Evolutionary conservation across 2,113 vertebrate genomes (phyloP), one percentile per base, ranked within the genome.

Genomic region (Notechis scutatus): DNA sequence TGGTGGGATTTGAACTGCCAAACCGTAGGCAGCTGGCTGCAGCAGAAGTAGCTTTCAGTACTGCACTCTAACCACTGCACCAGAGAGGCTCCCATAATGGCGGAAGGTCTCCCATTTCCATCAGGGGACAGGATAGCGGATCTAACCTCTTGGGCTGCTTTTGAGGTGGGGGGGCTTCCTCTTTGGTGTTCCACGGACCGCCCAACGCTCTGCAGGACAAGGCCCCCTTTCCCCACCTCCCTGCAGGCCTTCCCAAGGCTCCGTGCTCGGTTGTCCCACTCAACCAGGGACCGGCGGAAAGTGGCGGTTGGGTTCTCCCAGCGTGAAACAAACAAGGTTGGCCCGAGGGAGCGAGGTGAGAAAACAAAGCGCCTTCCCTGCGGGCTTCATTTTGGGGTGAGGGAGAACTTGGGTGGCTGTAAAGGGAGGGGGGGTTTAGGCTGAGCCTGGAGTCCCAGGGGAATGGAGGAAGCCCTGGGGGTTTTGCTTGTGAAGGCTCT

Each of bases 371-470:
- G 5, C 14, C 47, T 47, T 34, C 91, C 23, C 47, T 15, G 4
- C 1, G 12, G 14, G 14, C 23, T 24, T 50, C 47, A 4, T 42
- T 85, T 81, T 15, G 1, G 7, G 11, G 5, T 9, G 47, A 52
- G 20, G 8, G 29, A 21, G 64, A 54, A 10, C 91, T 24, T 69
- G 85, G 61, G 12, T 15, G 12, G 61, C 29, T 69, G 61, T 14
- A 5, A 3, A 15, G 1, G 15, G 15, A 47, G n/a, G n/a, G 20
- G 59, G 3, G 42, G 0, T 50, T 4, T 7, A 23, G 7, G 11
- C 42, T 9, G 45, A 12, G 24, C 3, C 24, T 29, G 29, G 52
- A 61, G 9, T n/a, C 8, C 86, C 50, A 12, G 47, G 9, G 14
- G 85, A 26, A 26, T 29, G 0, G 12, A 52, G 45, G 42, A 6